These are phyloP conservation scores for Tachysurus fulvidraco DNA, from an alignment of 2,113 vertebrate genomes.

Conservation along the genomic window DNA sequence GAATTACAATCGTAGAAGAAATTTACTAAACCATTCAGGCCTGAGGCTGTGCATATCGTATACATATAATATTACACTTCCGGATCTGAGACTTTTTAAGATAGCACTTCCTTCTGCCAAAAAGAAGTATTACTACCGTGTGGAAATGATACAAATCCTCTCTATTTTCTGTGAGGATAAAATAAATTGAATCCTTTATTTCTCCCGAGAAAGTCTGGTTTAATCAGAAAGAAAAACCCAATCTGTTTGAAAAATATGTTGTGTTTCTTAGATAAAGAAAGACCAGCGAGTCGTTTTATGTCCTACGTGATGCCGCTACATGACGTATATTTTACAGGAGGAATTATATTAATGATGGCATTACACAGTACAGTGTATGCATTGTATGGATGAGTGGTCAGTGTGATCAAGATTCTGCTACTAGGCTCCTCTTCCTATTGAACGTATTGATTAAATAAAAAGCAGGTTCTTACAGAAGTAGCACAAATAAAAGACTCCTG, in stretches of 20 bases:
- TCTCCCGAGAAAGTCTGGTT: neutral
- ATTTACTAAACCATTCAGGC: neutral
- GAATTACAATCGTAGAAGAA: neutral
- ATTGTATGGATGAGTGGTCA: neutral
- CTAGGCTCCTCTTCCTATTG: neutral
- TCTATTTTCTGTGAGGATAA: neutral
- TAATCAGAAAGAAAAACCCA: neutral
- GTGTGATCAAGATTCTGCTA: neutral
- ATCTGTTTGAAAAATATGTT: neutral
- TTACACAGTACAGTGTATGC: neutral
- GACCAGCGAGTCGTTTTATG: neutral
- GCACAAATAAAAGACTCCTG: neutral
- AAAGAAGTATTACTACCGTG: neutral
- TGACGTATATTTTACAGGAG: neutral
- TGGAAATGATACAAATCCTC: neutral
- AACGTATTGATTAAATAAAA: neutral
- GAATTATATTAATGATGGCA: neutral
- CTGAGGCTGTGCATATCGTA: neutral
- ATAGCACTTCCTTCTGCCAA: neutral
- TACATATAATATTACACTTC: neutral
- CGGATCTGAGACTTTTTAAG: neutral
- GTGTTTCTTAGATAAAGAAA: neutral
- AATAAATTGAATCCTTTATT: neutral
- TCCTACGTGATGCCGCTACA: neutral
- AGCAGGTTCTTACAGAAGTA: neutral